Base-by-base conservation (phyloP, 1,140 invertebrate genomes). In the Catajapyx aquilonaris region DNA sequence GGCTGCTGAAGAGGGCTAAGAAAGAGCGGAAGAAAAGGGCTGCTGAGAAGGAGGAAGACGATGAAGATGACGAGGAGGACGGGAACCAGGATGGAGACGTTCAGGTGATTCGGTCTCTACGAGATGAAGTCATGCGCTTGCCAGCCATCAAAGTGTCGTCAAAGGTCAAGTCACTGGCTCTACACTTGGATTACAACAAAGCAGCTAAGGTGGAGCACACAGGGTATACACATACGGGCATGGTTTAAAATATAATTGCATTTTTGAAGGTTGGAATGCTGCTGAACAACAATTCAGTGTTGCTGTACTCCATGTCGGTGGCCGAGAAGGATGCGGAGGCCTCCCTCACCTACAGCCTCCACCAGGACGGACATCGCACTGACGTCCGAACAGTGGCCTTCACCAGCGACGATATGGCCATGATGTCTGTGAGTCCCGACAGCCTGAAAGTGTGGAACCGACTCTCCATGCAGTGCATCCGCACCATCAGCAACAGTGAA, bases 361-460 rank as follows among this genome's bases (percentile, higher is more conserved):
- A 57, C 5, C 55, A 63, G 28, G 61, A 69, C 21, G 91, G 90
- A 1, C 94, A 99, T 61, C 72, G 84, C 31, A 80, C 76, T 33
- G 81, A 96, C 55, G 76, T 94, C 2, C 62, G 84, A 23, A 73
- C 76, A 22, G 58, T 97, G 11, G 69, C 72, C 34, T 91, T 97
- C 49, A 91, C 84, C 52, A 85, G 83, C 16, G 90, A 97, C 54
- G 83, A 80, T 52, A 60, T 83, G 28, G 79, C 78, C 4, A 68
- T 93, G 43, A 66, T 81, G 13, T 83, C 88, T 0, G 85, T 75
- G 0, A 80, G 86, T 50, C 71, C 66, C 3, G 85, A 94, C 47
- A 73, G 76, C 16, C 60, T 94, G 4, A 95, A 95, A 65, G 62
- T 95, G 28, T 97, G 91, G 91, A 91, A 88, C 52, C 74, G 85